Evolutionary conservation across 2,113 vertebrate genomes (phyloP).

Genomic region (Forbesichthys agassizii): DNA sequence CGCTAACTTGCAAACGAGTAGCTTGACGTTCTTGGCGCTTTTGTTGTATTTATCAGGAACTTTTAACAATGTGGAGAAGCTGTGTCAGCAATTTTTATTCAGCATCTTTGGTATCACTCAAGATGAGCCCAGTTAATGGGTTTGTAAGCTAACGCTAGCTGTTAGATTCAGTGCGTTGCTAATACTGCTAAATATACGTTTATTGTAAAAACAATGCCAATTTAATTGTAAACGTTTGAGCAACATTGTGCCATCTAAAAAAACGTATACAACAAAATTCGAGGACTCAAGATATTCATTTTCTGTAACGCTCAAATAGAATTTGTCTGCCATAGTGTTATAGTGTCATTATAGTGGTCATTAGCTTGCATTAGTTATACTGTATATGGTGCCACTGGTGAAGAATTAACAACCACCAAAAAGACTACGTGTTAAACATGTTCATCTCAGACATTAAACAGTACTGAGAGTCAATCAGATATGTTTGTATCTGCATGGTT

Average conservation of each 20-base stretch:
- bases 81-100: neutral
- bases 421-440: neutral
- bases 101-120: neutral
- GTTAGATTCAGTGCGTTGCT: neutral
- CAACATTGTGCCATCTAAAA: slow-evolving; percentile 26
- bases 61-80: neutral
- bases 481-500: neutral
- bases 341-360: neutral
- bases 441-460: neutral
- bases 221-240: too few species aligned
- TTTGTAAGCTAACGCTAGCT: neutral
- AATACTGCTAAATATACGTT: neutral
- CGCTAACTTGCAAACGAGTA: neutral
- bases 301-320: neutral
- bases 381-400: neutral
- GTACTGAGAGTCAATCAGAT: neutral
- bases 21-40: neutral
- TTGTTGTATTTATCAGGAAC: slow-evolving; percentile 38
- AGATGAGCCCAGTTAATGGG: too few species aligned
- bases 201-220: neutral
- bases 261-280: slow-evolving; percentile 10
- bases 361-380: slow-evolving; percentile 1
- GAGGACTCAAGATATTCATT: neutral
- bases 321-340: neutral
- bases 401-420: neutral